Evolutionary conservation across 2,797 vertebrate species (phyloP).

Genomic region (Pelodytes ibericus): DNA sequence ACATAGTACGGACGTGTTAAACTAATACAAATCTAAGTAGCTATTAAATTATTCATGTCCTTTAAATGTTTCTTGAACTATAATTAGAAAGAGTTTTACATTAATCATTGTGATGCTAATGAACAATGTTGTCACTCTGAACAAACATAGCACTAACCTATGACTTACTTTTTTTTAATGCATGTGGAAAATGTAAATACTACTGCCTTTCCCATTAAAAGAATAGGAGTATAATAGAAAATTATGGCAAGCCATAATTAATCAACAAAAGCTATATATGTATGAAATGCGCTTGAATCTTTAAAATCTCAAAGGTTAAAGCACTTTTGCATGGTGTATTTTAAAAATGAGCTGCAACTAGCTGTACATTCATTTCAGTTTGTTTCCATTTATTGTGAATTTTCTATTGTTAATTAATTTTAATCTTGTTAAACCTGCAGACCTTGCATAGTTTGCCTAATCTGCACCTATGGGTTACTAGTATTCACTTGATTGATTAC

Average conservation of each 20-base stretch:
- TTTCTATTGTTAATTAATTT: too few relatives aligned
- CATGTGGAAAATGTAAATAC: conserved; percentile 7
- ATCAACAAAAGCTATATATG: neutral
- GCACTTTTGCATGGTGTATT: too few relatives aligned
- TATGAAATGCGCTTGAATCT: too few relatives aligned
- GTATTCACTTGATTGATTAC: too few relatives aligned
- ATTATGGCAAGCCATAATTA: conserved; percentile 4
- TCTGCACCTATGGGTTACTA: too few relatives aligned
- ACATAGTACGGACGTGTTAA: neutral
- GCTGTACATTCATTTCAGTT: too few relatives aligned
- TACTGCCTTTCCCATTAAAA: neutral
- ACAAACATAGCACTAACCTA: conserved; percentile 20
- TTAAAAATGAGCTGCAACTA: too few relatives aligned
- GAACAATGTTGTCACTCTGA: neutral
- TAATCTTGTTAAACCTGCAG: too few relatives aligned
- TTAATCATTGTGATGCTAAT: conserved; percentile 23
- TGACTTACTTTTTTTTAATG: conserved; percentile 15
- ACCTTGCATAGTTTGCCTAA: too few relatives aligned
- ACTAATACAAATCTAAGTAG: neutral
- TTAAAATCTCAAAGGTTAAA: too few relatives aligned
- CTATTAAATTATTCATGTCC: conserved; percentile 16
- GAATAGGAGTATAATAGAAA: neutral
- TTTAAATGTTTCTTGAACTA: conserved; percentile 6
- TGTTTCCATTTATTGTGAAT: too few relatives aligned
- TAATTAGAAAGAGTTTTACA: conserved; percentile 30